Conservation (phyloP, 2,797 vertebrate species). For the Macrochelys suwanniensis region DNA sequence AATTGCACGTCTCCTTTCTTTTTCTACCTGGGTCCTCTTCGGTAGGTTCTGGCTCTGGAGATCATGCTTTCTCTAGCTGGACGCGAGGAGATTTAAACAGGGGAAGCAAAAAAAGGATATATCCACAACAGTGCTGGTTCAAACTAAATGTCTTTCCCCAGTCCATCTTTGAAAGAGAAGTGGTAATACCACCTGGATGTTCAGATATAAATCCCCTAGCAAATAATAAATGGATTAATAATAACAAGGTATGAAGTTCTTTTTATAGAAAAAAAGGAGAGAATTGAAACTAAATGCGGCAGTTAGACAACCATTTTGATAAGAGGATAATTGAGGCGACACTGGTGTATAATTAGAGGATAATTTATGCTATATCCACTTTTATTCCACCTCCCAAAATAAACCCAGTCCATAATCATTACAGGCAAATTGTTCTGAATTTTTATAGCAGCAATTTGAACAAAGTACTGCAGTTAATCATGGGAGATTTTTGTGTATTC, state of each 20-base stretch:
- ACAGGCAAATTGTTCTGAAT: constrained; percentile 99
- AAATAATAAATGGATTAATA: constrained; percentile 99
- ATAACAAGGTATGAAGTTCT: constrained; percentile 99
- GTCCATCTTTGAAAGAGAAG: constrained; percentile 91
- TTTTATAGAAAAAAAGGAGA: constrained; percentile 96
- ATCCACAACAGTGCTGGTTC: constrained; percentile 76
- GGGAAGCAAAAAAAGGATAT: constrained; percentile 36
- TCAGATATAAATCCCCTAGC: constrained; percentile 98
- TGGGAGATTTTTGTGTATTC: constrained; percentile 93
- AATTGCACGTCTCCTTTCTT: constrained; percentile 48
- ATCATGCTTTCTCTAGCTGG: constrained; percentile 66
- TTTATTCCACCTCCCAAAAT: constrained; percentile 99
- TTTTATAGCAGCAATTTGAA: constrained; percentile 99
- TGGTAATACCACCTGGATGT: constrained; percentile 93
- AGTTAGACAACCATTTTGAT: constrained; percentile 99
- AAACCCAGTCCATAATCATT: constrained; percentile 99
- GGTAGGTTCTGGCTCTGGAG: constrained; percentile 63
- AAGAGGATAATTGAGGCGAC: constrained; percentile 99
- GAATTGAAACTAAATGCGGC: constrained; percentile 99
- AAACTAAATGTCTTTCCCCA: constrained; percentile 84
- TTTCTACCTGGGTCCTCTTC: constrained; percentile 78
- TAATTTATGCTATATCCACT: constrained; percentile 99
- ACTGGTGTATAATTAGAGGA: constrained; percentile 99
- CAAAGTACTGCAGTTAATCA: constrained; percentile 98
- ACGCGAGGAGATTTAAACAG: constrained; percentile 69